A percentile compares a stretch with the other conserved stretches of the same genome.
Conservation (phyloP, 2,888 invertebrate genomes). For the Furcula furcula region DNA sequence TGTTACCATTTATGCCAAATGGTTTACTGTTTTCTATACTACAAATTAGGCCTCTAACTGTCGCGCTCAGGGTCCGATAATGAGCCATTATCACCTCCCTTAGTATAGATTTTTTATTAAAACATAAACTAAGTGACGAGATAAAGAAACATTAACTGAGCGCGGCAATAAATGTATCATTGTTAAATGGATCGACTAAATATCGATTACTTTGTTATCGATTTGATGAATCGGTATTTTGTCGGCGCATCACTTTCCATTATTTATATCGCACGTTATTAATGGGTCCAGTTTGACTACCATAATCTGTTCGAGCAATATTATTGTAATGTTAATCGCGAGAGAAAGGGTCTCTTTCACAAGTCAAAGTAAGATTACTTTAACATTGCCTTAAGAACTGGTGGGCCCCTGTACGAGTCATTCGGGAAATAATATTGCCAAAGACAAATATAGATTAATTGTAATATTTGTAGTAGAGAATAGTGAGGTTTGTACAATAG, state of each 20-base stretch:
- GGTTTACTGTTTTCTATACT: conserved; percentile 31
- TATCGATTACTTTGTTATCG: conserved; percentile 8
- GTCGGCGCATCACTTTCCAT: conserved; percentile 19
- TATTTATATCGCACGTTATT: conserved; percentile 28
- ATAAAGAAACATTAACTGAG: too few species aligned
- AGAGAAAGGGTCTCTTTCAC: too few species aligned
- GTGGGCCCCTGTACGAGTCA: conserved; percentile 29
- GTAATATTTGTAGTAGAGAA: conserved; percentile 39
- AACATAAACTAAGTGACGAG: too few species aligned
- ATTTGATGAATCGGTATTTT: not conserved
- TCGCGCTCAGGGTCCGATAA: too few species aligned
- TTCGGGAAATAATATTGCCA: conserved; percentile 49
- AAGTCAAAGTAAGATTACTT: too few species aligned
- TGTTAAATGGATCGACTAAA: conserved; percentile 10
- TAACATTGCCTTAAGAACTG: too few species aligned
- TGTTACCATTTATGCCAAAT: conserved; percentile 65
- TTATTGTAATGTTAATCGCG: too few species aligned
- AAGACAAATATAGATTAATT: conserved; percentile 47
- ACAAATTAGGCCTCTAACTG: conserved; percentile 31
- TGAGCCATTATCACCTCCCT: too few species aligned
- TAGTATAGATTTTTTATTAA: too few species aligned
- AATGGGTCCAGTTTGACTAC: conserved; percentile 32
- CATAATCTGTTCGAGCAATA: too few species aligned
- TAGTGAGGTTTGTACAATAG: conserved; percentile 60
- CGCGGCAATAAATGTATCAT: conserved; percentile 1